These are phyloP conservation scores for Orius insidiosus DNA, from an alignment of 1,140 invertebrate genomes.

Conservation along the genomic window DNA sequence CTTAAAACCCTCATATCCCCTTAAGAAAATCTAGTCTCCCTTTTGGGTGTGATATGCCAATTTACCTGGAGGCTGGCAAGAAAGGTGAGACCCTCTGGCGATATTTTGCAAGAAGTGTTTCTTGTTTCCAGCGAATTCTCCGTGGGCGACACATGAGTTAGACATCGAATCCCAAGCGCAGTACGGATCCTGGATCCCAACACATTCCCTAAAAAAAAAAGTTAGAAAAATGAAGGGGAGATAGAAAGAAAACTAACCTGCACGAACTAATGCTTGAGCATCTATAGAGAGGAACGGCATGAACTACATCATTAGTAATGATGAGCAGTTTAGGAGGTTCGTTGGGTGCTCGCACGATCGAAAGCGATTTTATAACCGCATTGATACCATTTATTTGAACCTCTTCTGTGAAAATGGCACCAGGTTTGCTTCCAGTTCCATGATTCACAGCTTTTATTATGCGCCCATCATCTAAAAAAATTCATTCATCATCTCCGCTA, in stretches of 20 bases:
- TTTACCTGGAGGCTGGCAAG: conserved; percentile 28
- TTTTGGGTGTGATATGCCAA: too few relatives aligned
- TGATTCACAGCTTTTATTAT: conserved; percentile 85
- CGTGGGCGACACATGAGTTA: conserved; percentile 50
- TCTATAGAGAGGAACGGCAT: conserved; percentile 69
- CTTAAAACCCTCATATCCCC: too few relatives aligned
- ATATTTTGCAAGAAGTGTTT: conserved; percentile 54
- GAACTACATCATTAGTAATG: conserved; percentile 71
- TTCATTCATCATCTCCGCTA: neutral
- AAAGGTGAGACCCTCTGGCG: conserved; percentile 42
- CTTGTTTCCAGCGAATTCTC: conserved; percentile 40
- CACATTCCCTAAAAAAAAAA: conserved; percentile 55
- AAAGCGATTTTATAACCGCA: conserved; percentile 50
- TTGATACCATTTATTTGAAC: conserved; percentile 52
- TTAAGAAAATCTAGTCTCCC: too few relatives aligned
- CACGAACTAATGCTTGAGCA: conserved; percentile 49
- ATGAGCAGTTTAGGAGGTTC: conserved; percentile 65
- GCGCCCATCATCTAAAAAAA: conserved; percentile 62
- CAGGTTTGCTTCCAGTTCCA: conserved; percentile 28
- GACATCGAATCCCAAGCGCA: conserved; percentile 84
- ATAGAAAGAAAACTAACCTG: conserved; percentile 31
- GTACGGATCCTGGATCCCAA: conserved; percentile 88
- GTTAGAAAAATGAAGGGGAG: neutral
- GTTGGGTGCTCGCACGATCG: conserved; percentile 34
- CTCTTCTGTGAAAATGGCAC: conserved; percentile 69